Evolutionary conservation across 2,797 vertebrate genomes (phyloP), one percentile per base, ranked within the genome.

Genomic region (Rallus crepitans): DNA sequence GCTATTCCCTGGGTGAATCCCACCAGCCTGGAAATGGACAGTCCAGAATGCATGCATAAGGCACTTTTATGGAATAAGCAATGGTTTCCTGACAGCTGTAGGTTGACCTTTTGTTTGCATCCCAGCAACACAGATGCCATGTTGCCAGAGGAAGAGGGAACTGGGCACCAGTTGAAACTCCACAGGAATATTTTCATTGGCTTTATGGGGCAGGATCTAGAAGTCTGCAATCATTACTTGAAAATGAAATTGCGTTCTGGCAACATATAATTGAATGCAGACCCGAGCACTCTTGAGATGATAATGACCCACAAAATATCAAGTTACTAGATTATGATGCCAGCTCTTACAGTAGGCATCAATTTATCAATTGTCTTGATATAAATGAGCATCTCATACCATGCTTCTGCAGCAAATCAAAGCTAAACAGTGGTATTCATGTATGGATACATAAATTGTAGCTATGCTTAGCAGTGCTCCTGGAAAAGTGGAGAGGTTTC

Each of bases 341-440:
- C 81, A 86, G 42, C 39, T 90, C 59, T 91, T 84, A 63, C 3
- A 18, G 56, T 91, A 82, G 68, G 56, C 73, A 89, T 79, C 80
- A 86, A 88, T 94, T 96, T 94, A 77, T 94, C 94, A 95, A 82
- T 93, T 79, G 63, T 76, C 55, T 79, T 82, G 63, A 72, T 96
- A 83, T 35, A 93, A 94, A 79, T 83, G 8, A 81, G 59, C 50
- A 16, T 88, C 53, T 64, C 42, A 8, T 28, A 59, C 72, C n/a
- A 70, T 88, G 37, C 78, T 86, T 92, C 66, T 64, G 33, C 66
- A 93, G 73, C 85, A 95, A 90, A 93, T 94, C 66, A 91, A 77
- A 91, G 64, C 82, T 84, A 28, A 90, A 53, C n/a, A 61, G 33
- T 50, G 76, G 55, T 60, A 84, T 81, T 88, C 77, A 31, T 35